Base-by-base conservation (phyloP, 37 sponge, comb jelly and placozoan species). In the Halisarca cf. caerulea region DNA sequence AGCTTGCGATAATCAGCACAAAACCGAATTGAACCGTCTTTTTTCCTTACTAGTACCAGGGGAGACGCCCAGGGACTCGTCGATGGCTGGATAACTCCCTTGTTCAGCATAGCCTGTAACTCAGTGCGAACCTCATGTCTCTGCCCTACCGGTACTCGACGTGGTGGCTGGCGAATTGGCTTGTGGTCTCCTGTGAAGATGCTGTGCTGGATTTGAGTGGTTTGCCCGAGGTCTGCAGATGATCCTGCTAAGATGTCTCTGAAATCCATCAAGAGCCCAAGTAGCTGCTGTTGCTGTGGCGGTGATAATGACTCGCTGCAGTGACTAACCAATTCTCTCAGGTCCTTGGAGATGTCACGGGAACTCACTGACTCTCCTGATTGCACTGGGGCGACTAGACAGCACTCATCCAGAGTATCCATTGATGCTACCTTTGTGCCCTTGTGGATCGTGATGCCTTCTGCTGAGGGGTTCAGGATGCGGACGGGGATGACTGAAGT, bases 31-130 rank as follows among this genome's bases (percentile, higher is more conserved):
- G 71, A n/a, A 7, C 55, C 83, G 66, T 83, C 71, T 14, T 66
- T 66, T 32, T 83, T 83, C 21, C 51, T 66, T 3, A 83, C 83
- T 2, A 83, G 55, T 20, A 83, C 70, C 32, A 83, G 15, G 24
- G 83, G 83, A 9, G 71, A 69, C 21, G 51, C 54, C 83, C 83
- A 83, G 8, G 83, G 83, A 43, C 71, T 69, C 2, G 14, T 64
- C 2, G 71, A 69, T 11, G 71, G 83, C 66, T 62, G 9, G 17
- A 83, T 37, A 2, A 68, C 45, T 23, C 47, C 47, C 33, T 41
- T 64, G 28, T 5, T 23, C 14, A 15, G 33, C 83, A 83, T 83
- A 7, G 64, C 71, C 5, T 66, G 24, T 24, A 83, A 2, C 5
- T 59, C 9, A 7, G 55, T 78, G 27, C 33, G n/a, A 40, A 85